Evolutionary conservation across 2,888 invertebrate species (phyloP).

Genomic region (Zootermopsis nevadensis): DNA sequence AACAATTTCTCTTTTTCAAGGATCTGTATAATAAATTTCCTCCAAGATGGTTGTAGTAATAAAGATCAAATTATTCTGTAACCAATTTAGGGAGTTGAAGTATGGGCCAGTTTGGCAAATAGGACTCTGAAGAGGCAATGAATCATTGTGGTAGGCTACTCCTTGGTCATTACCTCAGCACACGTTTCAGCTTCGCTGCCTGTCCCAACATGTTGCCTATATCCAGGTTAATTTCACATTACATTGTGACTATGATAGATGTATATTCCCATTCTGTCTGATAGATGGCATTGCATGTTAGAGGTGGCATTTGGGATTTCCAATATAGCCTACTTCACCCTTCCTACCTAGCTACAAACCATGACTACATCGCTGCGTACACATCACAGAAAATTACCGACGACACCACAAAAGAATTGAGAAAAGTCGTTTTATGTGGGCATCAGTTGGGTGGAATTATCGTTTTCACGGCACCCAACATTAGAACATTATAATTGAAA

Average conservation of each 20-base stretch:
- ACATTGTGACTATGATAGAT: not conserved
- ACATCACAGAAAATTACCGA: conserved; percentile 8
- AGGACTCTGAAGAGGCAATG: too few relatives aligned
- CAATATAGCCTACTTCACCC: conserved; percentile 1
- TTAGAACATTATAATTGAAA: conserved; percentile 33
- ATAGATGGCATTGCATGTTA: conserved; percentile 22
- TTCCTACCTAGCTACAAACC: not conserved
- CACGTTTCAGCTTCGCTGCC: not conserved
- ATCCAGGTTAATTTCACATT: not conserved
- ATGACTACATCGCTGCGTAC: not conserved
- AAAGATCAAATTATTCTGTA: too few relatives aligned
- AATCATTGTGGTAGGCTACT: not conserved
- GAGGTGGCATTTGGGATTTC: conserved; percentile 5
- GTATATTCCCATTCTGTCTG: conserved; percentile 11
- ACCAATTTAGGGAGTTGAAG: not conserved
- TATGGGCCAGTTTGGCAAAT: not conserved
- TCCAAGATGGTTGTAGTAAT: too few relatives aligned
- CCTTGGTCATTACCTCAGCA: not conserved
- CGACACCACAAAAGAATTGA: conserved; percentile 37
- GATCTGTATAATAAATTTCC: too few relatives aligned
- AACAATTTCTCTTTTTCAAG: too few relatives aligned
- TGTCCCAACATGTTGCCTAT: not conserved
- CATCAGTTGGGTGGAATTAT: conserved; percentile 8
- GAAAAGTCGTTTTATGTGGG: not conserved
- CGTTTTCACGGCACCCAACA: conserved; percentile 18